Evolutionary conservation across 2,113 vertebrate species (phyloP), one percentile per base, ranked within the genome.

Genomic region (cattle (Bos taurus)): DNA sequence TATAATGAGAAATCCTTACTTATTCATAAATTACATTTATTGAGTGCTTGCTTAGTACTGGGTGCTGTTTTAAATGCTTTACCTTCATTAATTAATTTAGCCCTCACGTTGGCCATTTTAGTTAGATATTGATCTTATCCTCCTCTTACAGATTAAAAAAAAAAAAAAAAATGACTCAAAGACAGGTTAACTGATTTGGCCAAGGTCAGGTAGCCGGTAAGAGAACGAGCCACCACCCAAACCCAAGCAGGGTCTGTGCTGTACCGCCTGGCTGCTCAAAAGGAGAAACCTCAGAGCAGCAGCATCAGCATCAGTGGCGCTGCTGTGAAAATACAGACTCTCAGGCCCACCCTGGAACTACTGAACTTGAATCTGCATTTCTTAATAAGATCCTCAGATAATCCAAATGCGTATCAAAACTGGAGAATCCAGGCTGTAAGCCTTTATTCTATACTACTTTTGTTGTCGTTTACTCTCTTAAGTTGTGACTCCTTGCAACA

Each of bases 1-100:
- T 96, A 93, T 98, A 95, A 98, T 96, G 94, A 98, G 95, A 97
- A 98, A 59, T 23, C 64, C 89, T 98, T 88, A 97, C 91, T 98
- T 97, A 97, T 94, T 82, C 52, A 56, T 43, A 78, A 43, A 46
- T 57, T 62, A n/a, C 67, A 30, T 92, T 81, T 59, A 46, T 54
- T 86, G 57, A 89, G n/a, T 43, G 7, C 25, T 86, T 90, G 9
- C 28, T 91, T 7, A 43, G 7, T 50, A 52, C 7, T 59, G 33
- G 52, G n/a, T 89, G 25, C 25, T 57, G 23, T 88, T 71, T 96
- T 80, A 43, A 57, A 88, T 62, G 9, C 26, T 88, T 95, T 46
- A 5, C n/a, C 36, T 82, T 40, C 25, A 83, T 57, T 78, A 52
- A 64, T 92, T 89, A 82, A 88, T 87, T 96, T 74, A 88, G 52